phyloP scores from a whole-genome alignment of 2,113 vertebrate genomes.

The Psephotus haematonotus region DNA sequence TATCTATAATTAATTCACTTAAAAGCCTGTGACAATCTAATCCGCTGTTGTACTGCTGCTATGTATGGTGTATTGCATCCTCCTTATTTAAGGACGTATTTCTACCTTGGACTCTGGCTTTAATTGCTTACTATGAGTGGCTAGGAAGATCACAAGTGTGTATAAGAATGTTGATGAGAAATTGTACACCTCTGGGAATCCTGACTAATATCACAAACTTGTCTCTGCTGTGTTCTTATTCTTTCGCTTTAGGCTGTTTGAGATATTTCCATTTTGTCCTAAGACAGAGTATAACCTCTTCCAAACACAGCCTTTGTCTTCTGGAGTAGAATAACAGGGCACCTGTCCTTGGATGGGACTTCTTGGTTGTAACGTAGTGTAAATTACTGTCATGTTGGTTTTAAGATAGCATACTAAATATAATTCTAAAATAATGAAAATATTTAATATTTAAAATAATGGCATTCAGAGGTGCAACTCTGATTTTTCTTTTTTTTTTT shows the following conservation, averaged over 20 bases:
- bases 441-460: background rate
- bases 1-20: background rate
- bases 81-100: background rate
- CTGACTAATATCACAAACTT: background rate
- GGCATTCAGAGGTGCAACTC: background rate
- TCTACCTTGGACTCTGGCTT: background rate
- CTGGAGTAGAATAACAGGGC: background rate
- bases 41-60: background rate
- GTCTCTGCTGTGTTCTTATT: background rate
- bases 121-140: background rate
- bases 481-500: background rate
- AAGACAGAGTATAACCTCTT: background rate
- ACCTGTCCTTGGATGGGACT: background rate
- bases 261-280: background rate
- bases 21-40: background rate
- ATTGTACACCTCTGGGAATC: background rate
- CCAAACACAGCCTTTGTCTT: background rate
- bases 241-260: background rate
- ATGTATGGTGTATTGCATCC: background rate
- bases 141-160: background rate
- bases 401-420: background rate
- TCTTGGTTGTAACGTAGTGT: background rate
- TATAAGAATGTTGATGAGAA: background rate
- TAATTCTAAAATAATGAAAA: background rate
- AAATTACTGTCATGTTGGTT: background rate